Base-by-base conservation (phyloP, 2,113 vertebrate genomes). In the Gyps fulvus region DNA sequence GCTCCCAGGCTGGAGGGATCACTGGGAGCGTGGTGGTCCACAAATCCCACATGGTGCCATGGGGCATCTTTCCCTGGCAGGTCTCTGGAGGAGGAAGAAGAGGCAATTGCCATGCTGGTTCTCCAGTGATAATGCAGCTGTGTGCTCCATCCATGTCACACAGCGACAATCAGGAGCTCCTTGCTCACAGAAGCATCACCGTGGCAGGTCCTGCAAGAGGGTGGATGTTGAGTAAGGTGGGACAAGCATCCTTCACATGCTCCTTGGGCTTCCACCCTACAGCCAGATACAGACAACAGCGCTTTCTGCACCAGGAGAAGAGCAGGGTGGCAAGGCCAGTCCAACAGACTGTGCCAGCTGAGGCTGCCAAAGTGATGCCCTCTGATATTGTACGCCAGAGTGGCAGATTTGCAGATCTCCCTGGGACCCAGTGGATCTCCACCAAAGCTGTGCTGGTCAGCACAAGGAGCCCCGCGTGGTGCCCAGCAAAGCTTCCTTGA, bases 11-110 rank as follows among this genome's bases (percentile, higher is more conserved):
- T 66, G 69, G 43, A 13, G 26, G n/a, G 63, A 34, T 29, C 36
- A 13, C 13, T 3, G 4, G 58, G 12, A 70, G 4, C 0, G 0
- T 9, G 8, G 13, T 49, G 62, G 26, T 20, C 63, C 1, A 2
- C 27, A 43, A 13, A 23, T 18, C 49, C 21, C 66, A 80, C 20
- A 4, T 5, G 36, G 27, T n/a, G 40, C 38, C 17, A 17, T 16
- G 45, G 38, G 80, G 6, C 43, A 38, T 43, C 69, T 70, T 70
- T 65, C 74, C 17, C 49, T 45, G 9, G 15, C 18, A 50, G 25
- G 25, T 52, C 18, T 42, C 47, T 2, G 3, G 27, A 66, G 27
- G 31, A 87, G 55, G 67, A 71, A 26, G 62, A 72, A 66, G 54
- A 50, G 16, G 45, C 5, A 21, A 17, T 7, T 55, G 20, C 45